Evolutionary conservation across 2,797 vertebrate species (phyloP), one percentile per base, ranked within the genome.

Genomic region (Clarias fuscus): DNA sequence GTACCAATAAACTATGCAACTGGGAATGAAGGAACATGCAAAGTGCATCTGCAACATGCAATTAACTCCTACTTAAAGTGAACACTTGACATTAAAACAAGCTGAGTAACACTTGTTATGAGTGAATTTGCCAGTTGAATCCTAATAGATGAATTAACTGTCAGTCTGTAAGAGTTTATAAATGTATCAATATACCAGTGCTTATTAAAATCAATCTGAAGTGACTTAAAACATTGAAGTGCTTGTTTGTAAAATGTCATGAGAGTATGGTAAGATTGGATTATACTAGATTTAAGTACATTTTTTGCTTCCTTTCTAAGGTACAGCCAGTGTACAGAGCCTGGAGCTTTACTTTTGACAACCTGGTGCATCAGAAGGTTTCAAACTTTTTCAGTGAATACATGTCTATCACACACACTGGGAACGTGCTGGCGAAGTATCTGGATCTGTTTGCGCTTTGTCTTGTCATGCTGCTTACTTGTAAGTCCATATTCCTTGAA

Each of bases 281-380:
- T 43, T 43, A 43, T 7, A 7, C 43, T 43, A 43, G 43, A 67
- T 13, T 53, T n/a, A 64, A n/a, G 10, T 71, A 13, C n/a, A 37
- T 73, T 30, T 61, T 43, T 58, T 83, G 22, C 5, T 76, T 53
- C 30, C 27, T n/a, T 84, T 59, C 77, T 43, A 62, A 96, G 95
- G 95, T 64, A 96, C 96, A 0, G 96, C 96, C 83, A 97, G 95
- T 0, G 96, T 97, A 83, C 93, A n/a, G 96, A 85, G 96, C 96
- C 11, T 97, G 96, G 97, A 97, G 97, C 33, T 94, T 95, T 0
- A 94, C 95, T 0, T 97, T 97, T 7, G 97, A 97, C 92, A 95
- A 94, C 89, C 93, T 97, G 85, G 95, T 97, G 0, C 94, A 94
- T 58, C 94, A 95, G 84, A 94, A 92, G 80, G 95, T 97, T 89